These are phyloP conservation scores for Chrysina gloriosa DNA, from an alignment of 2,888 invertebrate species.

Conservation along the genomic window DNA sequence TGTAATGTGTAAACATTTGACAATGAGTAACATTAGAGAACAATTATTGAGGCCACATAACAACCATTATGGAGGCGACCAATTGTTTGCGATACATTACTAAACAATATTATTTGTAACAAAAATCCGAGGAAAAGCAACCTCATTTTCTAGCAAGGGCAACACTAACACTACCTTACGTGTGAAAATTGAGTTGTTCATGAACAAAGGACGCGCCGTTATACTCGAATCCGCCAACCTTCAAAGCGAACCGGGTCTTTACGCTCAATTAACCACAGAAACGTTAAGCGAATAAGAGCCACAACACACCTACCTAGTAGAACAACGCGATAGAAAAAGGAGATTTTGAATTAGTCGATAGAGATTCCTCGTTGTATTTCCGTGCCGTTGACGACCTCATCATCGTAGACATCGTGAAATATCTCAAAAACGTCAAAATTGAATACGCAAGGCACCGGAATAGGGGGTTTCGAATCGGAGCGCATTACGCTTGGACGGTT, in stretches of 20 bases:
- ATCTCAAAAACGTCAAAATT: constrained; percentile 9
- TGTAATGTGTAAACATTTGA: no score
- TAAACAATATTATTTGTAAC: no score
- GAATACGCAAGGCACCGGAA: not conserved
- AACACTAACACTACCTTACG: not conserved
- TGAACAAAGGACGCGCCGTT: not conserved
- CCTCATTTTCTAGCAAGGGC: no score
- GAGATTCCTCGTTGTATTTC: not conserved
- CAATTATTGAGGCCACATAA: no score
- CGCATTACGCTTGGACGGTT: constrained; percentile 8
- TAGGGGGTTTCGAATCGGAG: not conserved
- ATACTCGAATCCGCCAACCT: not conserved
- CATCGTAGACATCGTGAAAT: not conserved
- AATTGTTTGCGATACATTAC: no score
- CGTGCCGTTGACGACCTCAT: not conserved
- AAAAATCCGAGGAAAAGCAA: no score
- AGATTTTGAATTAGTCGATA: not conserved
- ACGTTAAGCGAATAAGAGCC: not conserved
- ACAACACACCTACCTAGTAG: no score
- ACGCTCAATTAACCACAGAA: constrained; percentile 3
- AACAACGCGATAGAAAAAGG: not conserved
- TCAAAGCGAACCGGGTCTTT: not conserved
- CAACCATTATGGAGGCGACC: no score
- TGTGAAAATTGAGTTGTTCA: not conserved
- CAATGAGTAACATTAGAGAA: no score